Base-by-base conservation (phyloP, 2,888 invertebrate species). In the Ophion ellenae region DNA sequence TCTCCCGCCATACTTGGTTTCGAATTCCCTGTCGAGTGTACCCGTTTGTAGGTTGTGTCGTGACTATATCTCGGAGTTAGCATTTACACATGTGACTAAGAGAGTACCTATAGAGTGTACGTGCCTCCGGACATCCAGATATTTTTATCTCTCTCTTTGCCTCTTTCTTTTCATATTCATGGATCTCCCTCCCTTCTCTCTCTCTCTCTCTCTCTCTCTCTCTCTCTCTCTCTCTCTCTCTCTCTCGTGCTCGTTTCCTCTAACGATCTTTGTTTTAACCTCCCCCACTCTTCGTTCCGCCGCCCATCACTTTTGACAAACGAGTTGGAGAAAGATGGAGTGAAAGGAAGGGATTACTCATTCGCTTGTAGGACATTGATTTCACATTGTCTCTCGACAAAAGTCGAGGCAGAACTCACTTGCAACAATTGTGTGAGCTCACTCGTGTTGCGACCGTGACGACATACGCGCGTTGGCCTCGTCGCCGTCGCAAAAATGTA, bases 1-100 rank as follows among this genome's bases (percentile, higher is more conserved):
- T 67, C 53, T 24, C 67, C 47, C 64, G 81, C 87, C 87, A 85
- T 86, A 85, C 87, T 88, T 87, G 87, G 87, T 80, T 81, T 87
- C 83, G 78, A 85, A 87, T 87, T 87, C 86, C 61, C 85, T 57
- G 59, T 45, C 45, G 67, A 82, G 84, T 70, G 32, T 76, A 57
- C 47, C 75, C 67, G 59, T 70, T 83, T 74, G 83, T 81, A 78
- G 83, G 81, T 63, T 24, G 70, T 57, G 53, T 70, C 36, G 63
- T 11, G 17, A 59, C 73, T 75, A 67, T 83, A 64, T 77, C 74
- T 47, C 78, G 59, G 67, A 85, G 81, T 78, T 64, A 59, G 70
- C 83, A 73, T 86, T 83, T 69, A 84, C 78, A 85, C 85, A 80
- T 83, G 87, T 86, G 86, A 87, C 86, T 87, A 81, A 88, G 79